Base-by-base conservation (phyloP, 2,113 vertebrate genomes). In the Mustelus asterias region DNA sequence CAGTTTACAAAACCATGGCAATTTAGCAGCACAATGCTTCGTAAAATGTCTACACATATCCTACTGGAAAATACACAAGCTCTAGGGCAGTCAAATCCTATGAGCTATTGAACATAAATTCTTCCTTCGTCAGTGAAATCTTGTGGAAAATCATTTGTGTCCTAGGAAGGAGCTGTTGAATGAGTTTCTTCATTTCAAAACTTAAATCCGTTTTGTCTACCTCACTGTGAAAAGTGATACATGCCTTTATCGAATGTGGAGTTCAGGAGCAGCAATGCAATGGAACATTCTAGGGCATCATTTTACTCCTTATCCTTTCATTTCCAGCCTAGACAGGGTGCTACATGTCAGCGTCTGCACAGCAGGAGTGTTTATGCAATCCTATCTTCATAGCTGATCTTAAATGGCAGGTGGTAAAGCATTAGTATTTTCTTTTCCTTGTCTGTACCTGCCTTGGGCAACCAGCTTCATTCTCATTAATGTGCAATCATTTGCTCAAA, bases 301-400 rank as follows among this genome's bases (percentile, higher is more conserved):
- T 94, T 94, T 94, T 94, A 48, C 37, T 54, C 16, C 24, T 54
- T 48, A 41, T 37, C 93, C 93, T 95, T 72, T 95, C n/a, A 72
- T 24, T 54, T 26, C 67, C 37, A 70, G 67, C 69, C 94, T 44
- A 65, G 41, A 72, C 94, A 95, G 69, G 69, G 94, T 95, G 37
- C 41, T 24, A 95, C 94, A 95, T 95, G 94, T 20, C 93, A 72
- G 37, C 1, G 24, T 89, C 67, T 95, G 67, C 67, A 54, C 18
- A 33, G 33, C 67, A 76, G 67, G 22, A 69, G 63, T 48, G 67
- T 69, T 95, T 69, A 37, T 72, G 94, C 26, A 72, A 95, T 72
- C 44, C 48, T 95, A 72, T 95, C 94, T 95, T 72, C 41, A 18
- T 54, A 14, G 93, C 67, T 70, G 93, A 95, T 95, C 94, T 72